Base-by-base conservation (phyloP, 2,888 invertebrate genomes). In the Notocelia uddmanniana region DNA sequence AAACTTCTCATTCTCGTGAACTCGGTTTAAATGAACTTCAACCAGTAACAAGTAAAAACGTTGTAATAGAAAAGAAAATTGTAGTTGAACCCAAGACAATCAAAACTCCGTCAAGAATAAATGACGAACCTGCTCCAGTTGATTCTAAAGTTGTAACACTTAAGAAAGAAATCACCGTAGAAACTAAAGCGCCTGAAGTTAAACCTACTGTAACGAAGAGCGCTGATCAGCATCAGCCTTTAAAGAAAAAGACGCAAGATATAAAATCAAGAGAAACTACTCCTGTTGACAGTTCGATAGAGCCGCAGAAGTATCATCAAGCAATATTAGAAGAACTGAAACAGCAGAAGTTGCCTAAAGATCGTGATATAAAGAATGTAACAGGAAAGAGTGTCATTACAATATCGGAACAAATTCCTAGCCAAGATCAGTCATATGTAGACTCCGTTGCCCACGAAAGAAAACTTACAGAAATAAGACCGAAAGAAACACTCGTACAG, bases 91-190 rank as follows among this genome's bases (percentile, higher is more conserved):
- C 70, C 1, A 68, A 68, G 62, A 31, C 41, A n/a, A 18, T 66
- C 23, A 68, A 60, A 18, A 54, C 63, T 18, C 52, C 54, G 31
- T 10, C 64, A 26, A 31, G 60, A 21, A 76, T 71, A 73, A 18
- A 67, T 62, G 34, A 73, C 8, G 69, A 60, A 2, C 41, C 45
- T 15, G 78, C 75, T 63, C 72, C 75, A 50, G 76, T 70, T 34
- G 74, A 76, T 3, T 75, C 74, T 10, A 73, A 69, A 62, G 79
- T 79, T 69, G 73, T 80, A 31, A 77, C 79, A 68, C 76, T 80
- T 26, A 26, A 57, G 18, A 41, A 58, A 21, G 41, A 73, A 62
- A 9, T 19, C 19, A 66, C 5, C 41, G 21, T 64, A 50, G 41
- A 66, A 50, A 26, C 13, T 13, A 64, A 15, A 41, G 26, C 45